Evolutionary conservation across 2,113 vertebrate species (phyloP).

Genomic region (Menura novaehollandiae): DNA sequence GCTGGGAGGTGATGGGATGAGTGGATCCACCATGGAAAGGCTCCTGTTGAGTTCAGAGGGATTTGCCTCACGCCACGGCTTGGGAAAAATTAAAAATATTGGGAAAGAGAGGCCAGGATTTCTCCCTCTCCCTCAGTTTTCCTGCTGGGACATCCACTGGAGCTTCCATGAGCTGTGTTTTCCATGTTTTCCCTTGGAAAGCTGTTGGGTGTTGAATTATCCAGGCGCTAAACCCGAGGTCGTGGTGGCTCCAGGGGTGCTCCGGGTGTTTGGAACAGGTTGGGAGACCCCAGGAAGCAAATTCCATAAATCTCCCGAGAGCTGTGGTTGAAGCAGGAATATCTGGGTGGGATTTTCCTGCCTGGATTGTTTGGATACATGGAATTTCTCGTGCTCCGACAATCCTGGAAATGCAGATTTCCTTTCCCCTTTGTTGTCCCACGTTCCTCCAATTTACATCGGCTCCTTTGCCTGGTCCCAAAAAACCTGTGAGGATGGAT

Average conservation of each 20-base stretch:
- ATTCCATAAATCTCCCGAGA: background rate
- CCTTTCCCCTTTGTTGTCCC: background rate
- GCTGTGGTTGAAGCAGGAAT: background rate
- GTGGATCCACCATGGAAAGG: background rate
- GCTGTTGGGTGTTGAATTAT: background rate
- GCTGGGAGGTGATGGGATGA: background rate
- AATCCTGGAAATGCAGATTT: rapidly evolving
- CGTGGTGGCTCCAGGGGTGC: background rate
- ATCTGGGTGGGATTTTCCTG: background rate
- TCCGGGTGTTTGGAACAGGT: background rate
- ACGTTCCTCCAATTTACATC: rapidly evolving
- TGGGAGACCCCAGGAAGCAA: background rate
- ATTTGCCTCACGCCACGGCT: background rate
- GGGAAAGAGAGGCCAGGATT: background rate
- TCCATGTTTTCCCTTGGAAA: background rate
- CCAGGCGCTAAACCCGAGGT: background rate
- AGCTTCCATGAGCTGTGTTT: rapidly evolving
- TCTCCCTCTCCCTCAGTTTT: background rate
- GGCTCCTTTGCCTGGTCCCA: background rate
- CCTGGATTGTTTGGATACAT: background rate
- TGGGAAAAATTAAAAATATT: background rate
- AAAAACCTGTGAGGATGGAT: background rate
- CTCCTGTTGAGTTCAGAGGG: background rate
- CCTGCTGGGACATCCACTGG: background rate
- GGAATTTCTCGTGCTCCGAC: background rate